Percentiles rank a stretch among this genome's conserved stretches.
phyloP scores from a whole-genome alignment of 2,888 invertebrate species.

The Andrena dorsata region DNA sequence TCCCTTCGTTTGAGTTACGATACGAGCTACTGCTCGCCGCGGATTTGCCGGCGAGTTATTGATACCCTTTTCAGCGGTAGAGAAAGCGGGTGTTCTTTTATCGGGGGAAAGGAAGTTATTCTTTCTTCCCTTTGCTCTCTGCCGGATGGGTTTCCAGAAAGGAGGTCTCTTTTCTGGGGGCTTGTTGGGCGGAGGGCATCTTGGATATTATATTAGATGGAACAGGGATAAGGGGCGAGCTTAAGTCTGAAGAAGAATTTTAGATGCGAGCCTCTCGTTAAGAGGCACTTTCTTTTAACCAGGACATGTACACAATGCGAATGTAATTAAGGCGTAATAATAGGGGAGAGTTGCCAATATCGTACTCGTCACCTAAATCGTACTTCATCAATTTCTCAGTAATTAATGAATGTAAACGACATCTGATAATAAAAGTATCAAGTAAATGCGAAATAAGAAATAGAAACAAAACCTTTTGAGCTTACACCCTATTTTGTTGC shows the following conservation, averaged over 20 bases:
- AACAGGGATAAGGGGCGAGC: too few species aligned
- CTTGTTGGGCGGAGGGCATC: neutral
- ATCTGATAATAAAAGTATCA: too few species aligned
- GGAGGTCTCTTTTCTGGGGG: neutral
- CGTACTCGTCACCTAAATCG: too few species aligned
- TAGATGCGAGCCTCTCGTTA: too few species aligned
- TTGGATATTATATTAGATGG: neutral
- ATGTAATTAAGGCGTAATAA: neutral
- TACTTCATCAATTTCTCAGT: too few species aligned
- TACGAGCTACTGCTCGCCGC: slow-evolving; percentile 3
- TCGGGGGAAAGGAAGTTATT: slow-evolving; percentile 8
- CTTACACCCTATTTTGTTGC: too few species aligned
- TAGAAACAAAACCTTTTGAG: too few species aligned
- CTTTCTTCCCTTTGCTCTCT: neutral
- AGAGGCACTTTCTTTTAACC: too few species aligned
- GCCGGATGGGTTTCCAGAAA: neutral
- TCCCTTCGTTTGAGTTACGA: slow-evolving; percentile 13
- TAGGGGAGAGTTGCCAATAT: too few species aligned
- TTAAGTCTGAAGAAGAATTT: too few species aligned
- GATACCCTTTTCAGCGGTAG: slow-evolving; percentile 12
- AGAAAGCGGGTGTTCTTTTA: slow-evolving; percentile 8
- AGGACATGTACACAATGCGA: neutral
- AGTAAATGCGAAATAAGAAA: too few species aligned
- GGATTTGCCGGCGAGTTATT: slow-evolving; percentile 7
- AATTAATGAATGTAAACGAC: too few species aligned